Evolutionary conservation across 2,113 vertebrate species (phyloP), one percentile per base, ranked within the genome.

Genomic region (Solea senegalensis): DNA sequence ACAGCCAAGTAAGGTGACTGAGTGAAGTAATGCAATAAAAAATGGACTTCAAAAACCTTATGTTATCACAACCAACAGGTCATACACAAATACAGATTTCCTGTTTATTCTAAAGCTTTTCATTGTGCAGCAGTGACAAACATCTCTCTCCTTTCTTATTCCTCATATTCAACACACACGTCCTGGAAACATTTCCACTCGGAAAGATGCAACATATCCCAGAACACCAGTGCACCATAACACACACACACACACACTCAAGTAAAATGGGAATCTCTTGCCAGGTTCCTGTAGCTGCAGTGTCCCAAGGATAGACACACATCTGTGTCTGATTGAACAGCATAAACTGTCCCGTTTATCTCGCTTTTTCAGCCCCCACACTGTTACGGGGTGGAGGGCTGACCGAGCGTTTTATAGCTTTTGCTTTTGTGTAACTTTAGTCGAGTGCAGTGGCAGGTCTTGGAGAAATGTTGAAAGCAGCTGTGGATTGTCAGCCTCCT

Each of bases 311-410:
- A 83, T 69, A 73, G 44, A 16, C 62, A 50, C 65, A 82, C 89
- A 92, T 91, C 89, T 91, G 90, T 83, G 58, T 89, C 61, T 87
- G 71, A 89, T 90, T 50, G 69, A 80, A 58, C 64, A 27, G 43
- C 40, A 40, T 54, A 63, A 73, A 57, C 83, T 65, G 27, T 57
- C 28, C 46, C 27, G 54, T 43, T 78, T 65, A 21, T 60, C 39
- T 49, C 7, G 2, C 26, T 28, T 21, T 54, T 10, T 28, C 71
- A 26, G 54, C 70, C 53, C 44, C 13, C 26, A 6, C 49, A 49
- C 46, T 28, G 15, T 61, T 76, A 40, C 39, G 58, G 59, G 71
- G 63, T 71, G 26, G 40, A 51, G 56, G 43, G 61, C 72, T 75
- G 52, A 64, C 62, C 0, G 16, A 40, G 34, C 62, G 43, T 53